Evolutionary conservation across 2,888 invertebrate genomes (phyloP), one percentile per base, ranked within the genome.

Genomic region (Lepidocyrtoides sp.): DNA sequence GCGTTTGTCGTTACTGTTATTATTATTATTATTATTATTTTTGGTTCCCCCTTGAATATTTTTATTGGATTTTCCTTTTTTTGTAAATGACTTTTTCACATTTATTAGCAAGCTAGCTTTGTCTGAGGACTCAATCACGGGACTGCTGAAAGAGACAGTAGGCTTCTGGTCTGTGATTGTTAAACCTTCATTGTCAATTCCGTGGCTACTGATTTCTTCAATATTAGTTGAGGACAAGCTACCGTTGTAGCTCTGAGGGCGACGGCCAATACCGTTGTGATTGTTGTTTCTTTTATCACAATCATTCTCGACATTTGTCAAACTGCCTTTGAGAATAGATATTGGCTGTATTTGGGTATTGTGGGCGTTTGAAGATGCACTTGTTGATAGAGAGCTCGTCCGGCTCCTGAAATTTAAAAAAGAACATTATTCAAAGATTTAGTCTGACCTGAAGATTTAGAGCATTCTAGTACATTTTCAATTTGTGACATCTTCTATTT

Each of bases 391-490:
- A 36, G 93, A 92, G 90, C 92, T 92, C 32, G 94, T 90, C 83
- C 92, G 94, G 91, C 92, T 94, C 93, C 94, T 94, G 29, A 44
- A 72, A 72, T n/a, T n/a, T n/a, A n/a, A n/a, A n/a, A n/a, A n/a
- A n/a, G n/a, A n/a, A 72, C 72, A 72, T 72, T 44, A 20, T 12
- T 23, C 12, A 0, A 72, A 44, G 2, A 17, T n/a, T n/a, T n/a
- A n/a, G n/a, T n/a, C n/a, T n/a, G n/a, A n/a, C n/a, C n/a, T n/a
- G n/a, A n/a, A n/a, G n/a, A n/a, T n/a, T n/a, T n/a, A n/a, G n/a
- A n/a, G n/a, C n/a, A n/a, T n/a, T n/a, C n/a, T n/a, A n/a, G n/a
- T n/a, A n/a, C n/a, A n/a, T n/a, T n/a, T n/a, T n/a, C n/a, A n/a
- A n/a, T n/a, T n/a, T n/a, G n/a, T n/a, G n/a, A n/a, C n/a, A n/a